Base-by-base conservation (phyloP, 2,113 vertebrate genomes). In the Ursus arctos region DNA sequence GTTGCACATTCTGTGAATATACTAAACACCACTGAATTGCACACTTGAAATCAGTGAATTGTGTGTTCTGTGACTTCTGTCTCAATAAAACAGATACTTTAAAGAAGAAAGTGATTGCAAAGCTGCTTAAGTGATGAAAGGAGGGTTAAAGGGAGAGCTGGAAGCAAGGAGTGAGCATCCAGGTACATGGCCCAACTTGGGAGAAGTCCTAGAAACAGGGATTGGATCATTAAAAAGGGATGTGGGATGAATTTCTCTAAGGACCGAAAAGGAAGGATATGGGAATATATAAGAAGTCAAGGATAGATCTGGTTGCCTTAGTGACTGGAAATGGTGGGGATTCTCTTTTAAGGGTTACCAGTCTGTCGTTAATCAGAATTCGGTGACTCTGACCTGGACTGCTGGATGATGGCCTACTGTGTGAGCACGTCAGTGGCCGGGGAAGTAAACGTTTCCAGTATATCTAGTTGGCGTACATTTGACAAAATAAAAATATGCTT, bases 391-490 rank as follows among this genome's bases (percentile, higher is more conserved):
- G 77, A 85, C 82, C 93, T 51, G 69, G 16, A 63, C 74, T 76
- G 79, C 82, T 74, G 59, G 53, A 76, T 92, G 69, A 94, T 94
- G 69, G 94, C 65, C 79, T 83, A 26, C 31, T 47, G 11, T 65
- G 40, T 51, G n/a, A 55, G 47, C 36, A 21, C 87, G 26, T 81
- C 47, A 33, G 76, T 51, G 69, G 14, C 72, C 91, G 28, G 69
- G 84, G 33, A 90, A 95, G 63, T 63, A n/a, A 40, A 49, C 51
- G 9, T 57, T 86, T 69, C 19, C 57, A 43, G n/a, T 80, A 91
- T 83, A 95, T 93, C 81, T 97, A 43, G 26, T 85, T 87, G 86
- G 61, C 36, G 9, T 36, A 76, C 65, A 97, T 79, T 95, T 95
- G 83, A 80, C 51, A 83, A 91, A 92, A 88, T 93, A n/a, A 95